Conservation (phyloP, 2,113 vertebrate genomes). For the Accipiter cooperii region DNA sequence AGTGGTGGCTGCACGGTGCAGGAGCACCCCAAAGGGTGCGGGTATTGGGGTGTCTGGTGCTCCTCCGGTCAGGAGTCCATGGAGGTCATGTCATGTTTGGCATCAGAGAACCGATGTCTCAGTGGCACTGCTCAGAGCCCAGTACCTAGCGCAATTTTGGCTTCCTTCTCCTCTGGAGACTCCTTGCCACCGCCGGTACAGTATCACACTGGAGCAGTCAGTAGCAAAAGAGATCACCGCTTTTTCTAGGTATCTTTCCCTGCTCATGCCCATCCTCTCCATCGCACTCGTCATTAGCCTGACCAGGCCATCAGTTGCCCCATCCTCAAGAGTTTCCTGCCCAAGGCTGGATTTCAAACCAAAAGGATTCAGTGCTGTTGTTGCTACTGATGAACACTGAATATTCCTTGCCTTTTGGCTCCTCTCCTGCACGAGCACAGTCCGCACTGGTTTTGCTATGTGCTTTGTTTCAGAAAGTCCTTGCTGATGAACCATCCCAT, state of each 20-base stretch:
- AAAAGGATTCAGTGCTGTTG: neutral
- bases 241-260: neutral
- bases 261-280: neutral
- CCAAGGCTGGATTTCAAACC: neutral
- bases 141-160: neutral
- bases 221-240: neutral
- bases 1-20: neutral
- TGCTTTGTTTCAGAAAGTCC: neutral
- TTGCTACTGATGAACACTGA: neutral
- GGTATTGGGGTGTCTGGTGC: too few species aligned
- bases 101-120: neutral
- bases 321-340: neutral
- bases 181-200: neutral
- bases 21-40: neutral
- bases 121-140: neutral
- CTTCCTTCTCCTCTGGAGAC: neutral
- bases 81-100: neutral
- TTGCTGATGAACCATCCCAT: neutral
- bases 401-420: neutral
- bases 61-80: neutral
- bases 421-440: neutral
- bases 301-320: neutral
- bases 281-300: neutral
- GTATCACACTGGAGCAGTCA: neutral
- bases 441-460: neutral